phyloP scores from a whole-genome alignment of 1,140 invertebrate species.

The Drosophila kohkoa region DNA sequence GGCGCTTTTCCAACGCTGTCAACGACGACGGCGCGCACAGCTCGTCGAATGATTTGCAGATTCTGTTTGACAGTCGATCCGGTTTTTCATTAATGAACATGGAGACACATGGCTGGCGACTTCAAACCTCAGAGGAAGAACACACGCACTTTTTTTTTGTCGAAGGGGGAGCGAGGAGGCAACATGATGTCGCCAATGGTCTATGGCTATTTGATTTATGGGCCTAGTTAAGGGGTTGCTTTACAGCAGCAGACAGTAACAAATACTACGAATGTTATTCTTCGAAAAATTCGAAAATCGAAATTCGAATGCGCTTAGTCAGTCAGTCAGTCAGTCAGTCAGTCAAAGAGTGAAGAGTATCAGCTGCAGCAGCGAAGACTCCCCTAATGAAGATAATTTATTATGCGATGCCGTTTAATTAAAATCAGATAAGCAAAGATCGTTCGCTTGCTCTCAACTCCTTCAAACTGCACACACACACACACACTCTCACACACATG shows the following conservation, averaged over 20 bases:
- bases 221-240: constrained; percentile 37
- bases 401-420: constrained; percentile 83
- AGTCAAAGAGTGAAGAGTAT: constrained; percentile 21
- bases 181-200: constrained; percentile 25
- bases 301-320: constrained; percentile 10
- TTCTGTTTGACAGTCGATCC: constrained; percentile 78
- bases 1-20: constrained; percentile 77
- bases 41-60: constrained; percentile 79
- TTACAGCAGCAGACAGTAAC: not conserved
- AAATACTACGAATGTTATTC: constrained; percentile 42
- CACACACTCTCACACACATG: constrained; percentile 26
- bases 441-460: constrained; percentile 61
- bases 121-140: constrained; percentile 25
- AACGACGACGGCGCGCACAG: constrained; percentile 70
- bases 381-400: constrained; percentile 83
- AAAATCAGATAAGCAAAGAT: constrained; percentile 77
- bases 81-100: constrained; percentile 83
- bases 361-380: constrained; percentile 7
- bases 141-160: constrained; percentile 60
- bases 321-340: constrained; percentile 37
- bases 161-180: constrained; percentile 1
- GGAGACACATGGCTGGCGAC: constrained; percentile 4
- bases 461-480: constrained; percentile 48
- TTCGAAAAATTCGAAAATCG: constrained; percentile 2
- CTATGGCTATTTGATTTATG: constrained; percentile 69